A percentile compares a stretch with the other conserved stretches of the same genome.
Evolutionary conservation across 2,888 invertebrate genomes (phyloP).

Genomic region (Campoplex nolae): DNA sequence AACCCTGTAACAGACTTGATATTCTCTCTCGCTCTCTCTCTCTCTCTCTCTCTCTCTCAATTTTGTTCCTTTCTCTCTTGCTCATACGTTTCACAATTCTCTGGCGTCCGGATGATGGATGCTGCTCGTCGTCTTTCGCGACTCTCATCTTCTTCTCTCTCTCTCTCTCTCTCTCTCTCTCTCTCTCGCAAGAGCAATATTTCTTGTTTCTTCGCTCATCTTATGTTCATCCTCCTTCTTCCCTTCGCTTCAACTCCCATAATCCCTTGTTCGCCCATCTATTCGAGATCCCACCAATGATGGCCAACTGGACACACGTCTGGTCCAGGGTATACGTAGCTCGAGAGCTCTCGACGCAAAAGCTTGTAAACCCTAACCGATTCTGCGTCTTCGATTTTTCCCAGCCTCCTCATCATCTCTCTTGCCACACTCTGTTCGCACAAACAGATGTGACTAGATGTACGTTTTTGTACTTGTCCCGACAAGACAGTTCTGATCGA

Average conservation of each 20-base stretch:
- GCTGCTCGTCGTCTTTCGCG: slow-evolving; percentile 66
- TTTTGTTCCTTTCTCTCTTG: slow-evolving; percentile 20
- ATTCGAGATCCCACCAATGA: slow-evolving; percentile 54
- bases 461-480: slow-evolving; percentile 42
- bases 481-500: slow-evolving; percentile 46
- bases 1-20: slow-evolving; percentile 49
- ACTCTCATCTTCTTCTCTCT: slow-evolving; percentile 56
- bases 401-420: slow-evolving; percentile 38
- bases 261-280: slow-evolving; percentile 60
- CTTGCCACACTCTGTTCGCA: slow-evolving; percentile 21
- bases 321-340: slow-evolving; percentile 15
- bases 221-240: slow-evolving; percentile 22
- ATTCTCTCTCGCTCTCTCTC: slow-evolving; percentile 29
- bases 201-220: slow-evolving; percentile 63
- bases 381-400: slow-evolving; percentile 54
- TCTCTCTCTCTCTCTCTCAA: not conserved
- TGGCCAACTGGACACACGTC: slow-evolving; percentile 37
- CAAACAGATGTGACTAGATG: slow-evolving; percentile 27
- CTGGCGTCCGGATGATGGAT: slow-evolving; percentile 72
- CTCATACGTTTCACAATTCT: slow-evolving; percentile 60
- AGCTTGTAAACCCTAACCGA: slow-evolving; percentile 60
- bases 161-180: slow-evolving; percentile 17
- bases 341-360: slow-evolving; percentile 20
- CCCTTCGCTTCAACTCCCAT: slow-evolving; percentile 21
- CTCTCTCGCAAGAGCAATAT: slow-evolving; percentile 59